phyloP scores from a whole-genome alignment of 2,797 vertebrate species.

The Allobates femoralis region DNA sequence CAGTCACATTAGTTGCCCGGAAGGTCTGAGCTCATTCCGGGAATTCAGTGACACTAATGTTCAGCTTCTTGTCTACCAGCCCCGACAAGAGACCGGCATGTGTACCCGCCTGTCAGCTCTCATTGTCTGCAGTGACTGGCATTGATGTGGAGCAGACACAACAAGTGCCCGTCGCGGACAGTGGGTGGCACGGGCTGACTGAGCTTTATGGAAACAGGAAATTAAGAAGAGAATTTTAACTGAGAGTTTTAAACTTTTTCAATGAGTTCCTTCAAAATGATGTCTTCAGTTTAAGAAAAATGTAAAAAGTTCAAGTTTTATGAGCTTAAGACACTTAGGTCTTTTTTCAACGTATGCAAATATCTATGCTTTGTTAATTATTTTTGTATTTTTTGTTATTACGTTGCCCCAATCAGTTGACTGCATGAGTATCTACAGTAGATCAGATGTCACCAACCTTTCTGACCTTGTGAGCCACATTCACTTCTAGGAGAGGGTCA shows the following conservation, averaged over 20 bases:
- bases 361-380: too few species aligned
- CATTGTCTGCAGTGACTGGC: constrained; percentile 18
- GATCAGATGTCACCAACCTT: too few species aligned
- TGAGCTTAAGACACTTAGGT: too few species aligned
- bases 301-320: too few species aligned
- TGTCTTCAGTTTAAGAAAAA: too few species aligned
- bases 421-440: too few species aligned
- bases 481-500: too few species aligned
- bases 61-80: constrained; percentile 15
- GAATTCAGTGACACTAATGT: not conserved
- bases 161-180: not conserved
- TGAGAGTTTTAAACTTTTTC: not conserved
- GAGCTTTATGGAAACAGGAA: not conserved
- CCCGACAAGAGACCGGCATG: constrained; percentile 3
- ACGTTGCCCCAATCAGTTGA: too few species aligned
- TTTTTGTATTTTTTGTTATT: too few species aligned
- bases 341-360: too few species aligned
- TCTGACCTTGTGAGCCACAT: too few species aligned
- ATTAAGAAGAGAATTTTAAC: not conserved
- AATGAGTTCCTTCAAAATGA: not conserved
- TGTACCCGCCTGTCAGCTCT: constrained; percentile 17
- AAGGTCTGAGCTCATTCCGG: not conserved
- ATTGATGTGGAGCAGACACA: constrained; percentile 14
- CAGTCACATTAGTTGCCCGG: not conserved
- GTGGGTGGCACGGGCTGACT: not conserved